phyloP scores from a whole-genome alignment of 2,113 vertebrate genomes.

The Esox niger region DNA sequence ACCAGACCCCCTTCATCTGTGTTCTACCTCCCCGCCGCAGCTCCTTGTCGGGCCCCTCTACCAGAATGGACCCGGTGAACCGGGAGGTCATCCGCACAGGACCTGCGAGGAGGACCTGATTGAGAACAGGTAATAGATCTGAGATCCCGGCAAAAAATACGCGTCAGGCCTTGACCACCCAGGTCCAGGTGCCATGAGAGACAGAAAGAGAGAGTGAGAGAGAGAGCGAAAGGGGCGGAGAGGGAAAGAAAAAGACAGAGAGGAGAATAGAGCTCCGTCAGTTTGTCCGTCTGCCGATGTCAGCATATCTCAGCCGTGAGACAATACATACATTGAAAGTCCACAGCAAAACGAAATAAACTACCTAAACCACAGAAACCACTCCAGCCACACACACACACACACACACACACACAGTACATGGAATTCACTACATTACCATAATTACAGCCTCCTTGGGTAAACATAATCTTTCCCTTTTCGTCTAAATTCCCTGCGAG shows the following conservation, averaged over 20 bases:
- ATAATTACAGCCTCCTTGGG: conserved; percentile 16
- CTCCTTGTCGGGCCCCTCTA: conserved; percentile 81
- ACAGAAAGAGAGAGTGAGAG: not conserved
- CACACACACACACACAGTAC: too few relatives aligned
- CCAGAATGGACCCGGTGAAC: conserved; percentile 89
- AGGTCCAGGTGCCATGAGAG: not conserved
- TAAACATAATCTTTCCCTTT: conserved; percentile 36
- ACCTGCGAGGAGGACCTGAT: conserved; percentile 86
- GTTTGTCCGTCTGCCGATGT: not conserved
- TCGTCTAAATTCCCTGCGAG: not conserved
- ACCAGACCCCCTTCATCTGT: not conserved
- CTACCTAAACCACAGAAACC: too few relatives aligned
- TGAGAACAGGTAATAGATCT: too few relatives aligned
- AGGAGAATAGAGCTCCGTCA: not conserved
- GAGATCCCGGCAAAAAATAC: too few relatives aligned
- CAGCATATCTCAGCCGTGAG: too few relatives aligned
- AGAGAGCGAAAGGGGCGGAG: not conserved
- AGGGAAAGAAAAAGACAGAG: not conserved
- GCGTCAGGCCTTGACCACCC: too few relatives aligned
- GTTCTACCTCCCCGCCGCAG: too few relatives aligned
- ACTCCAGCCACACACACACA: too few relatives aligned
- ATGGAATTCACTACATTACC: too few relatives aligned
- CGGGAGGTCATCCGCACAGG: conserved; percentile 85
- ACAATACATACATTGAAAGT: too few relatives aligned
- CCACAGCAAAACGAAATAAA: too few relatives aligned